phyloP scores from a whole-genome alignment of 2,797 vertebrate genomes.

The Macropus fuliginosus region DNA sequence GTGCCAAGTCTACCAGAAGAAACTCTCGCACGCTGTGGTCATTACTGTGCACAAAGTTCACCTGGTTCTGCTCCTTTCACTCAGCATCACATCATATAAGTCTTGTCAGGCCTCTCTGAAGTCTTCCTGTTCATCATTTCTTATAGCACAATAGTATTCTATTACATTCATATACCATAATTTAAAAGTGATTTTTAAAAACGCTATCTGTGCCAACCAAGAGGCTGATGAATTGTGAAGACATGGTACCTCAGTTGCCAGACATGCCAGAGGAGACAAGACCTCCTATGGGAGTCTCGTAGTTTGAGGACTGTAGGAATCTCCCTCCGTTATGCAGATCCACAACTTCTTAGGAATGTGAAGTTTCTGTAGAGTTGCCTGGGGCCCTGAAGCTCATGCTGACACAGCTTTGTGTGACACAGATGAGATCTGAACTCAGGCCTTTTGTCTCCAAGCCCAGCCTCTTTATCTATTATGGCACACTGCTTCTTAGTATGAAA shows the following conservation, averaged over 20 bases:
- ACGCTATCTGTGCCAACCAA: neutral
- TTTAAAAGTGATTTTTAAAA: neutral
- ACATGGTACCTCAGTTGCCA: neutral
- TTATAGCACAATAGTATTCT: too few species aligned
- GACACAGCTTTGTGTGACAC: neutral
- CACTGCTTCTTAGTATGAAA: neutral
- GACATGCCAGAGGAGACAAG: neutral
- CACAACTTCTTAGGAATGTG: neutral
- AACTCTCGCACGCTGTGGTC: too few species aligned
- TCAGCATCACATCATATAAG: too few species aligned
- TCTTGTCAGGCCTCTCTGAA: too few species aligned
- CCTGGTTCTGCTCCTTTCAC: too few species aligned
- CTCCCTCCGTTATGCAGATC: neutral
- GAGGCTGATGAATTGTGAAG: neutral
- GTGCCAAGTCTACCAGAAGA: too few species aligned
- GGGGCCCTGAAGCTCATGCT: neutral
- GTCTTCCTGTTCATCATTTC: too few species aligned
- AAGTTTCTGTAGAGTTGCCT: neutral
- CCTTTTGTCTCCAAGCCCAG: neutral
- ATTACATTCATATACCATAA: too few species aligned
- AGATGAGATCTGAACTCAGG: neutral
- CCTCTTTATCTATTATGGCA: neutral
- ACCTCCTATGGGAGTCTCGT: neutral
- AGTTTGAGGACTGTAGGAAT: neutral
- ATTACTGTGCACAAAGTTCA: too few species aligned